These are phyloP conservation scores for Alviniconcha marisindica DNA, from an alignment of 1,140 invertebrate species.

Conservation along the genomic window DNA sequence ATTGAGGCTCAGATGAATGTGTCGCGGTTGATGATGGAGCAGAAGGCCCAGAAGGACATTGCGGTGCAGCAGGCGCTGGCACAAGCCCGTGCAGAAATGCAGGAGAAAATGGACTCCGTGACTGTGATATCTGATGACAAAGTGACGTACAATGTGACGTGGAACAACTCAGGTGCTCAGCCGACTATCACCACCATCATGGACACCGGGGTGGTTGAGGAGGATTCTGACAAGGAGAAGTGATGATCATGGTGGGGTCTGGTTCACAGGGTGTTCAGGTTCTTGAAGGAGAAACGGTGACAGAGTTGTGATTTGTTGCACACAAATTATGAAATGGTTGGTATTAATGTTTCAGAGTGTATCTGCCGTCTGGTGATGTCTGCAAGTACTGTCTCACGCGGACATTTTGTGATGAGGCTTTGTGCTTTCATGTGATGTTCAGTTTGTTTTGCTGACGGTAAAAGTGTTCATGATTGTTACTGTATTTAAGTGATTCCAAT, in stretches of 20 bases:
- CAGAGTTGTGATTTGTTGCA: too few relatives aligned
- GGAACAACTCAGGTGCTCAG: conserved; percentile 19
- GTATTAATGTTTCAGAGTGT: too few relatives aligned
- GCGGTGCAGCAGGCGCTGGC: conserved; percentile 73
- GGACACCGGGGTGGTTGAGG: conserved; percentile 47
- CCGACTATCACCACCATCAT: conserved; percentile 52
- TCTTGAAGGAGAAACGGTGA: too few relatives aligned
- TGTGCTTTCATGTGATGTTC: too few relatives aligned
- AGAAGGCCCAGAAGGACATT: conserved; percentile 72
- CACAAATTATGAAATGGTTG: too few relatives aligned
- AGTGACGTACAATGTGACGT: conserved; percentile 54
- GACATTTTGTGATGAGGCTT: too few relatives aligned
- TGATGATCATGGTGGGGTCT: neutral
- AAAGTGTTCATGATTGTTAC: too few relatives aligned
- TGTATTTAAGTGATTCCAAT: too few relatives aligned
- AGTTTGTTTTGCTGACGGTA: too few relatives aligned
- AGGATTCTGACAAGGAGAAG: conserved; percentile 46
- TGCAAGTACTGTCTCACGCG: too few relatives aligned
- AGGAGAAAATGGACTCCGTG: conserved; percentile 67
- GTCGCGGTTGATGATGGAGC: conserved; percentile 72
- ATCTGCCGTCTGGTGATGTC: too few relatives aligned
- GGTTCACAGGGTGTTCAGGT: too few relatives aligned
- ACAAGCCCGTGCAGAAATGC: conserved; percentile 68
- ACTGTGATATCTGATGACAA: conserved; percentile 68
- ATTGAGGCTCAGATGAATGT: conserved; percentile 73